Conservation (phyloP, 2,888 invertebrate genomes). For the Lordiphosa fenestrarum region DNA sequence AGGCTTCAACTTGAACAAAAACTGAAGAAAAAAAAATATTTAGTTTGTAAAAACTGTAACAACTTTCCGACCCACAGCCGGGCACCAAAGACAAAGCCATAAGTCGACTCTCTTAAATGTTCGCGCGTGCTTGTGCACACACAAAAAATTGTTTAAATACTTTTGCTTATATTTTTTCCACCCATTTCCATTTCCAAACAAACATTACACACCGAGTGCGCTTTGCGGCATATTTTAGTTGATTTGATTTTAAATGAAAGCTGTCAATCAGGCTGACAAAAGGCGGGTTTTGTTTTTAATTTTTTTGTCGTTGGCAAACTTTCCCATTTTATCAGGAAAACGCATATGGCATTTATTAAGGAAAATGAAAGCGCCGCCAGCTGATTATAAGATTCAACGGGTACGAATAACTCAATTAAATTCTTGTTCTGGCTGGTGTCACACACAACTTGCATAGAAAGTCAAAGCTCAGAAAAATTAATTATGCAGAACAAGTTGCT, state of each 20-base stretch:
- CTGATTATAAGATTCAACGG: slow-evolving; percentile 1
- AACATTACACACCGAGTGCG: slow-evolving; percentile 22
- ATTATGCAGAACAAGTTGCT: slow-evolving; percentile 64
- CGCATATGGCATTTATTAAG: slow-evolving; percentile 41
- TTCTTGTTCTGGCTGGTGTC: slow-evolving; percentile 17
- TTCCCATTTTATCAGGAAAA: slow-evolving; percentile 70
- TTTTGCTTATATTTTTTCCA: slow-evolving; percentile 47
- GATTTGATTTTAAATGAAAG: slow-evolving; percentile 76
- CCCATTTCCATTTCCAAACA: slow-evolving; percentile 19
- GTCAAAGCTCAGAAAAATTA: slow-evolving; percentile 34
- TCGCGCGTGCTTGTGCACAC: slow-evolving; percentile 31
- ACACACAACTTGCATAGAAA: slow-evolving; percentile 35
- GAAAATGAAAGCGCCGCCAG: slow-evolving; percentile 64
- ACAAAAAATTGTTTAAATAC: slow-evolving; percentile 57
- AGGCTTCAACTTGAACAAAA: background rate
- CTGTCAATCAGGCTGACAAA: slow-evolving; percentile 73
- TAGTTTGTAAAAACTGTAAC: slow-evolving; percentile 38
- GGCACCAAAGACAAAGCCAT: slow-evolving; percentile 26
- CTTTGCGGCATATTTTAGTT: slow-evolving; percentile 49
- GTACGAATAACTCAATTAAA: slow-evolving; percentile 15
- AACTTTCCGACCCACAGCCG: slow-evolving; percentile 35
- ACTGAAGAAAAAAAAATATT: background rate
- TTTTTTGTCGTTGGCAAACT: slow-evolving; percentile 49
- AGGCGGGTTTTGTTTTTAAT: slow-evolving; percentile 42
- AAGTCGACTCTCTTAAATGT: slow-evolving; percentile 26